Percentiles rank a stretch among this genome's conserved stretches.
phyloP scores from a whole-genome alignment of 2,888 invertebrate species.

The Tuberolachnus salignus region DNA sequence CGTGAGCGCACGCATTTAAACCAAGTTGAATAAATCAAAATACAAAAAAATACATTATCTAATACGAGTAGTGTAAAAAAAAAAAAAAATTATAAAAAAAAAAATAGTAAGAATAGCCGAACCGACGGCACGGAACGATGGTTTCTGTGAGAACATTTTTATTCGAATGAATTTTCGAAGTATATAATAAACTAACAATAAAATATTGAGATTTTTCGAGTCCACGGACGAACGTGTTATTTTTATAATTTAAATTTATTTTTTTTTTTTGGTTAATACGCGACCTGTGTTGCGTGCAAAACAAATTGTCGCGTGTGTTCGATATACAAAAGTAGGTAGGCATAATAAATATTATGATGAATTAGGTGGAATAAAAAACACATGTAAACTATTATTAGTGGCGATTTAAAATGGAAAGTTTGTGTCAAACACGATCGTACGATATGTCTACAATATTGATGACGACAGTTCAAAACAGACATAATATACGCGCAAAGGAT shows the following conservation, averaged over 20 bases:
- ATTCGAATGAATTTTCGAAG: background rate
- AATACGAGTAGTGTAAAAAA: too few species aligned
- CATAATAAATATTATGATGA: background rate
- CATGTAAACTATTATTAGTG: background rate
- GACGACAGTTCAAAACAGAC: too few species aligned
- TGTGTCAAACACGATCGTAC: background rate
- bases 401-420: slow-evolving; percentile 10
- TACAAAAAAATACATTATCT: too few species aligned
- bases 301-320: background rate
- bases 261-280: background rate
- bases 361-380: background rate
- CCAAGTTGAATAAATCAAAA: too few species aligned
- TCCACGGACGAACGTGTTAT: background rate
- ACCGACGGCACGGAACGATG: background rate
- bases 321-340: background rate
- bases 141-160: background rate
- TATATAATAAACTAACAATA: background rate
- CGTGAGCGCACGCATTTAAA: too few species aligned
- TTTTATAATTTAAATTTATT: background rate
- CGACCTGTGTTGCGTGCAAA: background rate
- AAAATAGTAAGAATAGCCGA: background rate
- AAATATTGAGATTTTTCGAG: background rate
- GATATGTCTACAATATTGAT: background rate
- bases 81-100: too few species aligned
- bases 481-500: background rate